Evolutionary conservation across 2,113 vertebrate species (phyloP).

Genomic region (Oncorhynchus kisutch): DNA sequence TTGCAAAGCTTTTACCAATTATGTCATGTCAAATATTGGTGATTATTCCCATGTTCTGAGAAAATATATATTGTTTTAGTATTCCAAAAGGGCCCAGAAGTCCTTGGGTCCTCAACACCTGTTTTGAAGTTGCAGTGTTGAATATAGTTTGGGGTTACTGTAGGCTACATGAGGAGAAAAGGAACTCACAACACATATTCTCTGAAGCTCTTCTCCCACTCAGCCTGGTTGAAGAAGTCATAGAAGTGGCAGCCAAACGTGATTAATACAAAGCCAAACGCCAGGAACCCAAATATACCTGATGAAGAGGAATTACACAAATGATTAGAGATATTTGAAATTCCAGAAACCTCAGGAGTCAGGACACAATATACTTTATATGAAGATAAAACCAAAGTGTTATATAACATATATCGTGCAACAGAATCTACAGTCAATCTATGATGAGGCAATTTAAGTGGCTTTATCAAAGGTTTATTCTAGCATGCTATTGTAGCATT

Average conservation of each 20-base stretch:
- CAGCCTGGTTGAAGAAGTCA: conserved; percentile 97
- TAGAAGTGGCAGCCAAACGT: conserved; percentile 98
- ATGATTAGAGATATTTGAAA: neutral
- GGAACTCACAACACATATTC: conserved; percentile 92
- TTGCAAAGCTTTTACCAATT: too few species aligned
- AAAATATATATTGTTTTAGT: too few species aligned
- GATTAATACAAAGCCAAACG: conserved; percentile 95
- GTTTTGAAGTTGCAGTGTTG: neutral
- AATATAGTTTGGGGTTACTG: too few species aligned
- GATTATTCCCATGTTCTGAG: too few species aligned
- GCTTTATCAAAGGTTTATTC: neutral
- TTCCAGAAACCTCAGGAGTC: neutral
- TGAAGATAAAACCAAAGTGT: neutral
- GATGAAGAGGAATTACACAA: conserved; percentile 9
- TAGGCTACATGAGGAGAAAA: neutral
- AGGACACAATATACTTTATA: neutral
- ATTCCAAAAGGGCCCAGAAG: too few species aligned
- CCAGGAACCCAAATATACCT: conserved; percentile 98
- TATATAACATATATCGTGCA: neutral
- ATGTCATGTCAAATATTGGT: too few species aligned
- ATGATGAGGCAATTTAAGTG: neutral
- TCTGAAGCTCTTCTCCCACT: conserved; percentile 97
- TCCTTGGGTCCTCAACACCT: neutral
- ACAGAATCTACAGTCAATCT: neutral
- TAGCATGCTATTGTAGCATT: neutral